Base-by-base conservation (phyloP, 2,797 vertebrate species). In the Telmatherina bonti region DNA sequence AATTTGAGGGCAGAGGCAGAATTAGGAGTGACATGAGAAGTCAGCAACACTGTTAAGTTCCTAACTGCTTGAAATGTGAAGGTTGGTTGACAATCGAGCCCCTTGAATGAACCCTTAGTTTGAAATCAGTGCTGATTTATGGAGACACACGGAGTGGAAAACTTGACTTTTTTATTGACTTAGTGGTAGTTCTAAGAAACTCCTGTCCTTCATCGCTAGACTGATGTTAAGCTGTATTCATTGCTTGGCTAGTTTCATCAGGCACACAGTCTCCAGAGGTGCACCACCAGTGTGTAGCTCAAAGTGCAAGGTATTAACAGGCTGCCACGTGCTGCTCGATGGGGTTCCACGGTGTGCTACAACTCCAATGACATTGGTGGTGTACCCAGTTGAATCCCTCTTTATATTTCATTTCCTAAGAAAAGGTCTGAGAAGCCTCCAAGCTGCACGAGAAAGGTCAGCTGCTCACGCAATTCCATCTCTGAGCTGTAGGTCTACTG, bases 391-490 rank as follows among this genome's bases (percentile, higher is more conserved):
- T 84, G 90, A 78, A 89, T 82, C 76, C 35, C 70, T 57, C 81
- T 84, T 89, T 79, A 82, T 83, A 80, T 90, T 88, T 88, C 87
- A 79, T 83, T 81, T 82, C 68, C 56, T 18, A 64, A 76, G 82
- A 92, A 91, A 94, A 94, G 92, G 88, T 92, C 89, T 88, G 71
- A 83, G 90, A 81, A 90, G 90, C 87, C 85, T 92, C 80, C 70
- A 75, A 91, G 93, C 90, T 84, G 71, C 86, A 74, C 22, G 27
- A 36, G 67, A 93, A 94, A 94, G 92, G 94, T 94, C 93, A 93
- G 57, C 57, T 15, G 52, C 71, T 61, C 65, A 38, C 16, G 49
- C 55, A 29, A 67, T 75, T 75, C 66, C 64, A 33, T 78, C 77
- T 87, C 80, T 72, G 70, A 76, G 78, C 62, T 30, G 56, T 13